Percentiles rank a stretch among this genome's conserved stretches.
Conservation (phyloP, 1,140 invertebrate genomes). For the Euura lappo region DNA sequence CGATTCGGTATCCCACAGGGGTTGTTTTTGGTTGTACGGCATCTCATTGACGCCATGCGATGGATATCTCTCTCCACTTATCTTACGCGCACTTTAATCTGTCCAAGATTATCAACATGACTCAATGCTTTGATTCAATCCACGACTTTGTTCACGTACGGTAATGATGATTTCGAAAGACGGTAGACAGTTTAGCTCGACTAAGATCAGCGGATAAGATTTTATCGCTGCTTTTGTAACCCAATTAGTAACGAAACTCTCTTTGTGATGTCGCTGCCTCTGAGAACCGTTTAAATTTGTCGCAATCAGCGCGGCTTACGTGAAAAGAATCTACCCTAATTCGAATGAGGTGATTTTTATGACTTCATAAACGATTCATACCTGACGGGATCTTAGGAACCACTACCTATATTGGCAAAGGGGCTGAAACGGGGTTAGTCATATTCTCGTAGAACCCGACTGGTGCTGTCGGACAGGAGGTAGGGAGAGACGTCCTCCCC, state of each 20-base stretch:
- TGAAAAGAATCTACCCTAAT: background rate
- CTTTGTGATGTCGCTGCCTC: background rate
- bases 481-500: slow-evolving; percentile 1
- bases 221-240: background rate
- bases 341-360: background rate
- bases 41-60: background rate
- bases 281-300: background rate
- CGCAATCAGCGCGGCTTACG: background rate
- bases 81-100: background rate
- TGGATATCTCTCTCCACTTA: slow-evolving; percentile 11
- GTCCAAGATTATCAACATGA: slow-evolving; percentile 1
- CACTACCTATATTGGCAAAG: background rate
- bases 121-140: slow-evolving; percentile 5
- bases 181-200: too few relatives aligned
- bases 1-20: slow-evolving; percentile 30
- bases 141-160: background rate
- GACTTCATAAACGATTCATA: background rate
- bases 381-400: background rate
- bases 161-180: too few relatives aligned
- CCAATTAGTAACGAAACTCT: background rate
- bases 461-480: background rate
- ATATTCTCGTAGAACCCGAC: slow-evolving; percentile 3
- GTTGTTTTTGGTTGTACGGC: slow-evolving; percentile 1
- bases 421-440: slow-evolving; percentile 9
- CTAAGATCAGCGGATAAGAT: too few relatives aligned